Base-by-base conservation (phyloP, 2,888 invertebrate genomes). In the Nymphalis urticae region DNA sequence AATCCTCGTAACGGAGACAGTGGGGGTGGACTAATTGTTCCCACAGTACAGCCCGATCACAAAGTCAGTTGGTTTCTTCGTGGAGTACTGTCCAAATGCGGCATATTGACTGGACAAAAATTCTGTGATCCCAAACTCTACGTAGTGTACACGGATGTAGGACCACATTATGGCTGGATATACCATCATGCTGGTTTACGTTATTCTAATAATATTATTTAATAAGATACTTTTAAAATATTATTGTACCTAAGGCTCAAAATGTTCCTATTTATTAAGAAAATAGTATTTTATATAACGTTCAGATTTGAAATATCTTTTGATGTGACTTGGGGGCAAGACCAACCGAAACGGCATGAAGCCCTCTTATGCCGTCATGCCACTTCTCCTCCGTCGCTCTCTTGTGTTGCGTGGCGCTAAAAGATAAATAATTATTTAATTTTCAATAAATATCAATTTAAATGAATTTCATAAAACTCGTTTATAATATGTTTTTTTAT, bases 1-100 rank as follows among this genome's bases (percentile, higher is more conserved):
- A 93, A 93, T 53, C 94, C 94, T 27, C 93, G 94, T 56, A 95
- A 95, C 77, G 95, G 95, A 0, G 95, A 95, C 76, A 95, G 95
- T 71, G 95, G 95, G 0, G 94, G 95, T 19, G 95, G 95, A 21
- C 83, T 95, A 1, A 85, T 92, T 0, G 82, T 94, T 51, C 86
- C 87, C 27, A 84, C 83, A 3, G 73, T 85, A 48, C 87, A 87
- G 68, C 66, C 79, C 3, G 90, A 90, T 69, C 85, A 88, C 76
- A 86, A 81, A 76, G 79, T 89, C 50, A 89, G 85, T 73, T 91
- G 88, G 89, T 84, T 87, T 69, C 79, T 92, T 0, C 81, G 90
- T n/a, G 92, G 91, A 0, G 84, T 90, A 0, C 80, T 92, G 1
- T 92, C 91, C 8, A 90, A 89, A 72, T 91, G 91, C 64, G 89